A percentile compares a stretch with the other conserved stretches of the same genome.
phyloP scores from a whole-genome alignment of 2,113 vertebrate genomes.

The Xyliphius kryptos region DNA sequence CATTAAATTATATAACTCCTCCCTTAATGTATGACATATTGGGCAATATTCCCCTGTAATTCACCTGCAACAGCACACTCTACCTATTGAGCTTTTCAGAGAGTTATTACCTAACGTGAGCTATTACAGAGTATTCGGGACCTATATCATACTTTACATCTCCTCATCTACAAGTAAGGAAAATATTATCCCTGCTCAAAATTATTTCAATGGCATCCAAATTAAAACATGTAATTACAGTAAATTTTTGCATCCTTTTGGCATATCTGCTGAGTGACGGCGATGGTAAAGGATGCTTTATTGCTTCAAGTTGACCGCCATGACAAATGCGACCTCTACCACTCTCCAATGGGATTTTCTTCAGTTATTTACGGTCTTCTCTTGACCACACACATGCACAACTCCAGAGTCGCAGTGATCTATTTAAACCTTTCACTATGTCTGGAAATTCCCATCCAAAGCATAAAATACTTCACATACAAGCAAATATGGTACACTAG shows the following conservation, averaged over 20 bases:
- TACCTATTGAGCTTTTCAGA: too few relatives aligned
- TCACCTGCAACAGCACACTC: neutral
- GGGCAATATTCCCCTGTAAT: too few relatives aligned
- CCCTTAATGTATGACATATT: too few relatives aligned
- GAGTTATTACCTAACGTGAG: too few relatives aligned
- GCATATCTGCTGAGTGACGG: constrained; percentile 1
- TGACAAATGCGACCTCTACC: constrained; percentile 23
- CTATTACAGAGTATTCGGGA: too few relatives aligned
- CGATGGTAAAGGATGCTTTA: constrained; percentile 12
- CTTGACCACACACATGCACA: constrained; percentile 31
- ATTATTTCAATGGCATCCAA: neutral
- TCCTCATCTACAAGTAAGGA: neutral
- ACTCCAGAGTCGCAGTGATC: constrained; percentile 4
- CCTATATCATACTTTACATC: too few relatives aligned
- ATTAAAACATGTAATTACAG: neutral
- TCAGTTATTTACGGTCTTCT: constrained; percentile 32
- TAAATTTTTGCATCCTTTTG: too few relatives aligned
- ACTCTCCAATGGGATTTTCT: constrained; percentile 14
- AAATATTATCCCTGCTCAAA: neutral
- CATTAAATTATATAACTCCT: too few relatives aligned
- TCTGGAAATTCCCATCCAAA: constrained; percentile 7
- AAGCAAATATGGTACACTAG: constrained; percentile 6
- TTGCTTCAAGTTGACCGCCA: constrained; percentile 23
- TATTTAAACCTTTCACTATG: constrained; percentile 18
- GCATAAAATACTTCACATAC: constrained; percentile 3